A percentile compares a stretch with the other conserved stretches of the same genome.
phyloP scores from a whole-genome alignment of 2,888 invertebrate species.

The Dascillus cervinus region DNA sequence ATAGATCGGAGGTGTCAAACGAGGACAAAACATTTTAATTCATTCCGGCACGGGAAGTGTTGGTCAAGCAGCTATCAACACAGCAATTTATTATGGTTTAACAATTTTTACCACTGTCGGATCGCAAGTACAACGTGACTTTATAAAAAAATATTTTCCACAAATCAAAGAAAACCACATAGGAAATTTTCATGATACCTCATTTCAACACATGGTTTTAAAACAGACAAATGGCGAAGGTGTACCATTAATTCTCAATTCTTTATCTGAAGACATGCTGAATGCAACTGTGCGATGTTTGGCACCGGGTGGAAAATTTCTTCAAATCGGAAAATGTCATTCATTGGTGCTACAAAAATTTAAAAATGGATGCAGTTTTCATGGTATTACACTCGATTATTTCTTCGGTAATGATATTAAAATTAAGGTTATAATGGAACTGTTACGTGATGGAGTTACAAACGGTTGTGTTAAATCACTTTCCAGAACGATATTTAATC shows the following conservation, averaged over 20 bases:
- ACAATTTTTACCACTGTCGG: slow-evolving; percentile 66
- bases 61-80: slow-evolving; percentile 70
- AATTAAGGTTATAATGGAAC: slow-evolving; percentile 47
- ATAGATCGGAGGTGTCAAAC: slow-evolving; percentile 22
- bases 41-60: slow-evolving; percentile 64
- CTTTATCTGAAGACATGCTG: slow-evolving; percentile 85
- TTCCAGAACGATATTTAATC: slow-evolving; percentile 53
- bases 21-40: slow-evolving; percentile 43
- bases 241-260: slow-evolving; percentile 90
- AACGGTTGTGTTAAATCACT: slow-evolving; percentile 64
- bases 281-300: slow-evolving; percentile 59
- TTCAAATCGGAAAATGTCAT: slow-evolving; percentile 85
- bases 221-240: slow-evolving; percentile 75
- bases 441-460: slow-evolving; percentile 45
- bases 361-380: slow-evolving; percentile 64
- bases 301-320: slow-evolving; percentile 56
- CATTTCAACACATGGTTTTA: slow-evolving; percentile 81
- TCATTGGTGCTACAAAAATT: slow-evolving; percentile 60
- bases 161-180: slow-evolving; percentile 60
- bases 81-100: slow-evolving; percentile 58
- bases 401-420: slow-evolving; percentile 46
- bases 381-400: slow-evolving; percentile 68
- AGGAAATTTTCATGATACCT: slow-evolving; percentile 77
- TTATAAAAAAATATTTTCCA: slow-evolving; percentile 49
- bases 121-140: slow-evolving; percentile 54